phyloP scores from a whole-genome alignment of 1,140 invertebrate species.

The Oreohelix idahoensis region DNA sequence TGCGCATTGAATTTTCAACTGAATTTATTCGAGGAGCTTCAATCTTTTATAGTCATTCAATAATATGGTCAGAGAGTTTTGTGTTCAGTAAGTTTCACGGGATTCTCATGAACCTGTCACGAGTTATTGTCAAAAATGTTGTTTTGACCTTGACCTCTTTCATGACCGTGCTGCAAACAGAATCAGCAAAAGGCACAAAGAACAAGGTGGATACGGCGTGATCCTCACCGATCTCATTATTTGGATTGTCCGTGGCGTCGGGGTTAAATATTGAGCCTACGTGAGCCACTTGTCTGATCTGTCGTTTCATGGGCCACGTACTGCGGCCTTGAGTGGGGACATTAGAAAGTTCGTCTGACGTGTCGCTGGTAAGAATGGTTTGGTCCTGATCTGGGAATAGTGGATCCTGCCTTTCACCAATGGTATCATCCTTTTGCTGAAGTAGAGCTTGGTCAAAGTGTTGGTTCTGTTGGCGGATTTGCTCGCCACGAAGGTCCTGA shows the following conservation, averaged over 20 bases:
- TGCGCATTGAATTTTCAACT: too few species aligned
- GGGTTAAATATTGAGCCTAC: slow-evolving; percentile 31
- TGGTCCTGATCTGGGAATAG: background rate
- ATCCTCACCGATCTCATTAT: background rate
- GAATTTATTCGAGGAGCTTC: too few species aligned
- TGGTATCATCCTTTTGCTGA: background rate
- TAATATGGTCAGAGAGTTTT: too few species aligned
- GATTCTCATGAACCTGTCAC: too few species aligned
- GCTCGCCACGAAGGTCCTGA: background rate
- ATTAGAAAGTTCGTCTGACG: background rate
- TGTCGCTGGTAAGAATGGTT: background rate
- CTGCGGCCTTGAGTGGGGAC: slow-evolving; percentile 35
- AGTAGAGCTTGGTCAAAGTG: background rate
- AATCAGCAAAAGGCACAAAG: slow-evolving; percentile 44
- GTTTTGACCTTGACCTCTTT: too few species aligned
- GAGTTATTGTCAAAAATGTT: too few species aligned
- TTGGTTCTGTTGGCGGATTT: background rate
- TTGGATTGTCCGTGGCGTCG: background rate
- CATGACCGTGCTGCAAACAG: slow-evolving; percentile 5
- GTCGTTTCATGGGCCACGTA: slow-evolving; percentile 55
- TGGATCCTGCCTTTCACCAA: background rate
- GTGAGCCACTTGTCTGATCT: slow-evolving; percentile 28
- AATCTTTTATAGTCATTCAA: too few species aligned
- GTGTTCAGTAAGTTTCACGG: too few species aligned
- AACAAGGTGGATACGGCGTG: background rate